These are phyloP conservation scores for Acanthochromis polyacanthus DNA, from an alignment of 2,113 vertebrate species.

Conservation along the genomic window DNA sequence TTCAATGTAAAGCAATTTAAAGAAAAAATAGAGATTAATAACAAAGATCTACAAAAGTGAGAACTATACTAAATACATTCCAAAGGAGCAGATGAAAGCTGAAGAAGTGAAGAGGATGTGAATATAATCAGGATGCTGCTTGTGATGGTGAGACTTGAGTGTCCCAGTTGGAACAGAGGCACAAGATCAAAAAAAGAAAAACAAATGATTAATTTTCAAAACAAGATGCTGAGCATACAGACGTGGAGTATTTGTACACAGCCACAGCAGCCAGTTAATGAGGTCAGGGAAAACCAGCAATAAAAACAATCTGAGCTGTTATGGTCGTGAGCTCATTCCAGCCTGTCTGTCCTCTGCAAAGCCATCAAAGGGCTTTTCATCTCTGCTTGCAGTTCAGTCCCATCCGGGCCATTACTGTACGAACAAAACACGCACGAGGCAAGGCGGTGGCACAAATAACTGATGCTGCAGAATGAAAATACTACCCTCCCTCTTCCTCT, in stretches of 20 bases:
- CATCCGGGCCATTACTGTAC: slow-evolving; percentile 46
- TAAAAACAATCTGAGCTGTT: slow-evolving; percentile 57
- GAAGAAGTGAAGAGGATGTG: neutral
- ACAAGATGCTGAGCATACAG: slow-evolving; percentile 7
- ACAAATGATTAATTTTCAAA: slow-evolving; percentile 35
- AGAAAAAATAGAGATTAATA: no score
- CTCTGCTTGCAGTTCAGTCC: slow-evolving; percentile 12
- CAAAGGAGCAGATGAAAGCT: neutral
- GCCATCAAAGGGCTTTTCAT: slow-evolving; percentile 67
- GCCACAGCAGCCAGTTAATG: slow-evolving; percentile 46
- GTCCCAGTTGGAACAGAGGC: neutral
- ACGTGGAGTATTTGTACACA: slow-evolving; percentile 17
- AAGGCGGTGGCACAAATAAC: slow-evolving; percentile 19
- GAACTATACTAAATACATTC: no score
- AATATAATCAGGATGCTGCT: neutral
- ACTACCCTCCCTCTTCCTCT: slow-evolving; percentile 45
- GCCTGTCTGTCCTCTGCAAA: slow-evolving; percentile 28
- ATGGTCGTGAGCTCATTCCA: slow-evolving; percentile 36
- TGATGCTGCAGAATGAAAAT: slow-evolving; percentile 54
- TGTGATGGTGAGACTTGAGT: neutral
- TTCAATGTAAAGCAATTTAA: no score
- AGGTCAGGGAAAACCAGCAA: slow-evolving; percentile 62
- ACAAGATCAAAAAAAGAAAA: slow-evolving; percentile 33
- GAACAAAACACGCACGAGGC: slow-evolving; percentile 32
- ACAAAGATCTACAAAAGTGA: no score